Evolutionary conservation across 2,888 invertebrate genomes (phyloP).

Genomic region (Fabriciana adippe): DNA sequence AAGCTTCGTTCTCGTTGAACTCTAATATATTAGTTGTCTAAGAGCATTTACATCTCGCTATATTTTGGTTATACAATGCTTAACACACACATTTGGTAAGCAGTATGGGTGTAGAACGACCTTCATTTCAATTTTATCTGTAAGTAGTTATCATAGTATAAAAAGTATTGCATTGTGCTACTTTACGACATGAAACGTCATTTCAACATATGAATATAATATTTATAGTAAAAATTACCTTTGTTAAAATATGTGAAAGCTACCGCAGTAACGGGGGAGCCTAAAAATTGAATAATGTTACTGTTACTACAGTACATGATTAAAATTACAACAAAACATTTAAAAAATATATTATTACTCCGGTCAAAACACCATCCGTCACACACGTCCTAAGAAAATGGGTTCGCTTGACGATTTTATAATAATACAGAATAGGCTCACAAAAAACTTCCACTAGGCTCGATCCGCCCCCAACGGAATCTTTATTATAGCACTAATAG

Average conservation of each 20-base stretch:
- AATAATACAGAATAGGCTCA: slow-evolving; percentile 66
- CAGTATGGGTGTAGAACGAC: no score
- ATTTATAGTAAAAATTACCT: no score
- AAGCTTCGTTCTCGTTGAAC: slow-evolving; percentile 4
- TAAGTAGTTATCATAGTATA: no score
- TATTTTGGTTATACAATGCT: no score
- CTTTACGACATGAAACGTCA: no score
- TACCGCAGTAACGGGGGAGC: no score
- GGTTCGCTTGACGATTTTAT: slow-evolving; percentile 75
- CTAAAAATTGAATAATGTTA: background rate
- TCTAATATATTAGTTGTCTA: background rate
- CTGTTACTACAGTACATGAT: slow-evolving; percentile 5
- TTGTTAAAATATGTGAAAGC: no score
- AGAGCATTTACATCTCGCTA: no score
- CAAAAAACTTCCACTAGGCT: slow-evolving; percentile 65
- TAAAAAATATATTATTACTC: slow-evolving; percentile 41
- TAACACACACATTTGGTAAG: no score
- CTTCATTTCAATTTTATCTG: no score
- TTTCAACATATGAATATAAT: no score
- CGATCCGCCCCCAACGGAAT: slow-evolving; percentile 66
- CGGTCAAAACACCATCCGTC: slow-evolving; percentile 72
- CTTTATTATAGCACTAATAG: slow-evolving; percentile 55
- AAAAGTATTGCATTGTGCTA: no score
- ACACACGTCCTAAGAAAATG: slow-evolving; percentile 63
- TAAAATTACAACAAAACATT: slow-evolving; percentile 30